Percentiles rank a stretch among this genome's conserved stretches.
These are phyloP conservation scores for Cyanocitta stelleri DNA, from an alignment of 2,113 vertebrate species.

Conservation along the genomic window DNA sequence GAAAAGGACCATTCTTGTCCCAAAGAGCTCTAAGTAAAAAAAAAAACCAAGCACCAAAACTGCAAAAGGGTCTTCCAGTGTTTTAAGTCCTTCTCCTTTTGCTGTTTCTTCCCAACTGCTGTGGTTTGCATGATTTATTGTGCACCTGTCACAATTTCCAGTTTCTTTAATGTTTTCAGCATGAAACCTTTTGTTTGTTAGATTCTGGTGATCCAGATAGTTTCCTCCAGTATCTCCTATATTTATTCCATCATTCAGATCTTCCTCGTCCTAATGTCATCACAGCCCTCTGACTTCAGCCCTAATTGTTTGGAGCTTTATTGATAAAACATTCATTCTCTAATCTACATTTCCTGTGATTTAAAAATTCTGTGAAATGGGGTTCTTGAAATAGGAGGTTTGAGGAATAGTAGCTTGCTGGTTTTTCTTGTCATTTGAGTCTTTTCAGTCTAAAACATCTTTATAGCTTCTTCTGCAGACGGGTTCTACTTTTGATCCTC, in stretches of 20 bases:
- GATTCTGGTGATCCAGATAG: neutral
- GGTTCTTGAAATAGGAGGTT: neutral
- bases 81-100: neutral
- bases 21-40: neutral
- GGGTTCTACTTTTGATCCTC: neutral
- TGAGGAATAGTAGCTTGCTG: neutral
- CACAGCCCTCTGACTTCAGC: neutral
- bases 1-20: neutral
- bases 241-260: neutral
- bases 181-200: slow-evolving; percentile 4
- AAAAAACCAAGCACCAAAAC: neutral
- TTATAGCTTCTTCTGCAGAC: neutral
- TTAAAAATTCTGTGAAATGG: neutral
- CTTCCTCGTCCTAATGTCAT: neutral
- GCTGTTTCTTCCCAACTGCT: slow-evolving; percentile 14
- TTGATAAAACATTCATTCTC: neutral
- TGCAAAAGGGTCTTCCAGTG: neutral
- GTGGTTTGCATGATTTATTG: slow-evolving; percentile 52
- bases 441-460: neutral
- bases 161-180: slow-evolving; percentile 2
- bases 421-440: neutral
- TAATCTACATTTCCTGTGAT: neutral
- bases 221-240: neutral
- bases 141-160: slow-evolving; percentile 24
- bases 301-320: neutral